Percentiles rank a stretch among this genome's conserved stretches.
phyloP scores from a whole-genome alignment of 2,113 vertebrate genomes.

The Saccopteryx bilineata region DNA sequence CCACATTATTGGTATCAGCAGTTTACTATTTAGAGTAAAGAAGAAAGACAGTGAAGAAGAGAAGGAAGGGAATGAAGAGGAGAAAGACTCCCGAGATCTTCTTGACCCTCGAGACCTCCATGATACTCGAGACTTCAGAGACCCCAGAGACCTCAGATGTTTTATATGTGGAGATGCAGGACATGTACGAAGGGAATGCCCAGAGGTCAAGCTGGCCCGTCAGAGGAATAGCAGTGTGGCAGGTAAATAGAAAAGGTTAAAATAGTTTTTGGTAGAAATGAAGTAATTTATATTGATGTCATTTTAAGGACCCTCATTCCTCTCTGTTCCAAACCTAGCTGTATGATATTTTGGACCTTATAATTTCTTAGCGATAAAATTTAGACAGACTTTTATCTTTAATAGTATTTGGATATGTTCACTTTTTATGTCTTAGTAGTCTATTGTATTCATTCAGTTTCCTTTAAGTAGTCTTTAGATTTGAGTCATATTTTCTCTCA shows the following conservation, averaged over 20 bases:
- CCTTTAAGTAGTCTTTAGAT: conserved; percentile 32
- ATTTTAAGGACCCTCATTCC: background rate
- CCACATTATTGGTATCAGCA: conserved; percentile 83
- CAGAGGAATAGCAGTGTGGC: conserved; percentile 91
- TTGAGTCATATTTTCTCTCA: conserved; percentile 30
- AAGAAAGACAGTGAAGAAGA: conserved; percentile 98
- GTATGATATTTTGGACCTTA: conserved; percentile 19
- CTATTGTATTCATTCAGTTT: background rate
- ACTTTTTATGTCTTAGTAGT: background rate
- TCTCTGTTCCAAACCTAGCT: conserved; percentile 10
- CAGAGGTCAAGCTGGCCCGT: conserved; percentile 95
- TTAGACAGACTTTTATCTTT: conserved; percentile 44
- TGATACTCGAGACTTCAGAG: conserved; percentile 84
- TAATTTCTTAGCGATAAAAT: conserved; percentile 27
- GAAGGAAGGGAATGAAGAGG: conserved; percentile 94
- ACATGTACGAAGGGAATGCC: conserved; percentile 97
- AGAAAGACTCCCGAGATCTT: conserved; percentile 94
- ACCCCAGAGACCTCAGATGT: conserved; percentile 95
- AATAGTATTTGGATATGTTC: conserved; percentile 30
- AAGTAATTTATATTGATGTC: conserved; percentile 29
- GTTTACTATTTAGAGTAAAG: conserved; percentile 92
- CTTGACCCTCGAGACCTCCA: conserved; percentile 76
- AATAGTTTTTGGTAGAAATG: conserved; percentile 37
- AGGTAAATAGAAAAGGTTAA: conserved; percentile 82
- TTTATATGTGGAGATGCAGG: conserved; percentile 98